Conservation (phyloP, 2,888 invertebrate species). For the Cephus runcator region DNA sequence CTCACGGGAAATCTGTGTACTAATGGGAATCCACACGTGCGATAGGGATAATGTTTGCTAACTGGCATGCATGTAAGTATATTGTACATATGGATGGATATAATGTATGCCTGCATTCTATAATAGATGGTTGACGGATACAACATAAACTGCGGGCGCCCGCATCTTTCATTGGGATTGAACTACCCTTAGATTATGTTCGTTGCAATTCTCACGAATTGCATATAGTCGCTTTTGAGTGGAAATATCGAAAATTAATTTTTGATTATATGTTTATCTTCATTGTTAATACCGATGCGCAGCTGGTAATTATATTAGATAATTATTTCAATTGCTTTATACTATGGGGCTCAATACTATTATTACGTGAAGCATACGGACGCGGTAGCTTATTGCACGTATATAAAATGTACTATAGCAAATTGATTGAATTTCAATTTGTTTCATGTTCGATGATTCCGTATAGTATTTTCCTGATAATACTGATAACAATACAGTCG, state of each 20-base stretch:
- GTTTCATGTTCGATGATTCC: background rate
- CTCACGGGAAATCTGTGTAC: background rate
- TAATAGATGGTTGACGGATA: background rate
- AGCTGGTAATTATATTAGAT: too few species aligned
- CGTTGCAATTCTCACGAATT: background rate
- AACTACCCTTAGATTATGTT: background rate
- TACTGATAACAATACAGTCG: background rate
- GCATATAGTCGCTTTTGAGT: background rate
- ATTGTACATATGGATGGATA: background rate
- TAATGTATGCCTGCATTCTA: background rate
- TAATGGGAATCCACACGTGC: background rate
- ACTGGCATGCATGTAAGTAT: background rate
- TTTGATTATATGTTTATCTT: background rate
- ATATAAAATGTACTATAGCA: background rate
- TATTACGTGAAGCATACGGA: too few species aligned
- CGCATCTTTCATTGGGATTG: background rate
- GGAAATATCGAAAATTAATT: background rate
- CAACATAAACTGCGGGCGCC: background rate
- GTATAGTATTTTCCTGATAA: background rate
- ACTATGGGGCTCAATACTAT: too few species aligned
- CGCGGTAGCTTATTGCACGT: too few species aligned
- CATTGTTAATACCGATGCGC: too few species aligned
- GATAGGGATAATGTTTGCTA: background rate
- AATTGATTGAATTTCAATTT: background rate
- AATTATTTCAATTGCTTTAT: too few species aligned